Percentiles rank a stretch among this genome's conserved stretches.
phyloP scores from a whole-genome alignment of 2,888 invertebrate species.

The Hypomecis atomaria region DNA sequence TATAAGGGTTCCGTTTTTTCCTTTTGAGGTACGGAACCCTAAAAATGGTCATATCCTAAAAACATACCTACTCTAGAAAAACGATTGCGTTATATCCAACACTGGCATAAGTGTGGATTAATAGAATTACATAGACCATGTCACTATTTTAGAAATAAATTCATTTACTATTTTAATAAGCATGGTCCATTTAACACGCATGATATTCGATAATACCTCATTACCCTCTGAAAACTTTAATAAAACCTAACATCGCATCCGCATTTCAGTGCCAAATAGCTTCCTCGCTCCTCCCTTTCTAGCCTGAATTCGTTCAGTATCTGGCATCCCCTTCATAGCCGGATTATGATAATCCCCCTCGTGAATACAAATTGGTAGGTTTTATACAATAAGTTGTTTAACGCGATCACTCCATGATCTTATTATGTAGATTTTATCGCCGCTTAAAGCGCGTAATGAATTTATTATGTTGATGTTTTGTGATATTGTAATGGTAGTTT shows the following conservation, averaged over 20 bases:
- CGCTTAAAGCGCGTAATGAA: conserved; percentile 46
- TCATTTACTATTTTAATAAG: neutral
- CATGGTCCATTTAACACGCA: conserved; percentile 26
- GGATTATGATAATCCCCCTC: conserved; percentile 74
- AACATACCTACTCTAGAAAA: too few relatives aligned
- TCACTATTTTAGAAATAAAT: neutral
- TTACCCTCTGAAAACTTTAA: conserved; percentile 62
- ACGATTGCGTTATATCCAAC: too few relatives aligned
- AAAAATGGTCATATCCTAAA: too few relatives aligned
- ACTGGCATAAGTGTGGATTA: too few relatives aligned
- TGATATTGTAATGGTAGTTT: conserved; percentile 27
- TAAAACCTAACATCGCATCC: conserved; percentile 66
- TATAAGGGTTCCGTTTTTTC: too few relatives aligned
- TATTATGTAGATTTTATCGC: conserved; percentile 54
- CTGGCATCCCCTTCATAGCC: conserved; percentile 45
- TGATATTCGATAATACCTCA: conserved; percentile 49
- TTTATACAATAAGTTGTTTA: conserved; percentile 80
- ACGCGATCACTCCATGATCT: conserved; percentile 62
- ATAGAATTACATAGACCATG: too few relatives aligned
- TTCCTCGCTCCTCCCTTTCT: conserved; percentile 44
- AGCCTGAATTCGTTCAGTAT: conserved; percentile 32
- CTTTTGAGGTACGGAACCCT: too few relatives aligned
- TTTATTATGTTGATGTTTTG: conserved; percentile 47
- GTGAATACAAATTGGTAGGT: conserved; percentile 80
- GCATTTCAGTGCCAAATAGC: conserved; percentile 58